Percentiles rank a stretch among this genome's conserved stretches.
These are phyloP conservation scores for Pachycephala philippinensis DNA, from an alignment of 2,113 vertebrate species.

Conservation along the genomic window DNA sequence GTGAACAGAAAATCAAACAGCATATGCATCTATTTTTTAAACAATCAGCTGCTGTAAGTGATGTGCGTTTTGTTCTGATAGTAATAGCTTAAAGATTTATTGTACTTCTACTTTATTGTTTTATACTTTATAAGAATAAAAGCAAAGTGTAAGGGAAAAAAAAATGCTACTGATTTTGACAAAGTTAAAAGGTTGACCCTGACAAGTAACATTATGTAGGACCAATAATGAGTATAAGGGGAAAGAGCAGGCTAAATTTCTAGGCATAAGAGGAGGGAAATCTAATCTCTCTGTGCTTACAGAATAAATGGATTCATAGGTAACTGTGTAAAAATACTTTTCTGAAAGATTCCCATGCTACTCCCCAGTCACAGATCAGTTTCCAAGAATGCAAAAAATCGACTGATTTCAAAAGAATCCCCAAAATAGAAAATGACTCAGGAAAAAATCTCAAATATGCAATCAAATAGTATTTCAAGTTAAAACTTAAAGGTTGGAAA, in stretches of 20 bases:
- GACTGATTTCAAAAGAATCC: not conserved
- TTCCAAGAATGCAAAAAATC: not conserved
- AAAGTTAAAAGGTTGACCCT: not conserved
- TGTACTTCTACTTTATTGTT: not conserved
- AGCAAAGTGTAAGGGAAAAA: not conserved
- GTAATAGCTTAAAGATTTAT: not conserved
- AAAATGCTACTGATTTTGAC: not conserved
- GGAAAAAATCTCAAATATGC: not conserved
- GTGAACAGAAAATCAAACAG: conserved; percentile 3
- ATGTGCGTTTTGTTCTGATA: not conserved
- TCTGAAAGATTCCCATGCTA: not conserved
- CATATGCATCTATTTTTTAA: conserved; percentile 17
- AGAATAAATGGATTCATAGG: not conserved
- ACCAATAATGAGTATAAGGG: not conserved
- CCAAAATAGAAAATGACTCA: not conserved
- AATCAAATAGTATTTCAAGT: not conserved
- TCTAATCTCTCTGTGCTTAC: not conserved
- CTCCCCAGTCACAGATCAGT: not conserved
- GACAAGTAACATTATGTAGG: not conserved
- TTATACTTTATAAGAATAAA: not conserved
- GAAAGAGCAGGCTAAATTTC: not conserved
- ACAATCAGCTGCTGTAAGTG: not conserved
- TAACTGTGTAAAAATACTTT: not conserved
- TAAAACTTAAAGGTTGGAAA: not conserved
- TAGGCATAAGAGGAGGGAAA: not conserved